A percentile compares a stretch with the other conserved stretches of the same genome.
phyloP scores from a whole-genome alignment of 2,888 invertebrate genomes.

The Agrotis segetum region DNA sequence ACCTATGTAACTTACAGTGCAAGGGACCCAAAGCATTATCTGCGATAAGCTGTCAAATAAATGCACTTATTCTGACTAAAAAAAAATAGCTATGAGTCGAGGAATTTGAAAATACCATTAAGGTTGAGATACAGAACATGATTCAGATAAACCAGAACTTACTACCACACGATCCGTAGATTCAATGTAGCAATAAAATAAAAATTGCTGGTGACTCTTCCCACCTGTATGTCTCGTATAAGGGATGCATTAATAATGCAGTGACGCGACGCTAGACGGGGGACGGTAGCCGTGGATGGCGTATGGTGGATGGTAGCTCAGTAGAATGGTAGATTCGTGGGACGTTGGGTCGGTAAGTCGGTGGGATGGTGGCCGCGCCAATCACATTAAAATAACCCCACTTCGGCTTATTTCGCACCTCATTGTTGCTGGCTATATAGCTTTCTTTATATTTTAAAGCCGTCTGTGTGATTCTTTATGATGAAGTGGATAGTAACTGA shows the following conservation, averaged over 20 bases:
- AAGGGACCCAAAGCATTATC: too few species aligned
- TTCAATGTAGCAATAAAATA: neutral
- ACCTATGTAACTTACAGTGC: too few species aligned
- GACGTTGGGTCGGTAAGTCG: conserved; percentile 45
- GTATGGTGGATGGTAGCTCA: conserved; percentile 54
- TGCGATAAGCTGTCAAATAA: too few species aligned
- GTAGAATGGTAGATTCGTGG: conserved; percentile 7
- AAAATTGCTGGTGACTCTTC: conserved; percentile 15
- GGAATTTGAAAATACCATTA: too few species aligned
- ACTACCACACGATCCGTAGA: neutral
- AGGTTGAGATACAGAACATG: too few species aligned
- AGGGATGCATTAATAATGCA: conserved; percentile 88
- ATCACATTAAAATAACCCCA: conserved; percentile 88
- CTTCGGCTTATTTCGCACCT: conserved; percentile 61
- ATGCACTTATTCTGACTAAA: too few species aligned
- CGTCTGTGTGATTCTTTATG: conserved; percentile 1
- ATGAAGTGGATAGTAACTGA: conserved; percentile 7
- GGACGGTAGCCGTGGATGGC: conserved; percentile 62
- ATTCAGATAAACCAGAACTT: too few species aligned
- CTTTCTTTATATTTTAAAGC: conserved; percentile 16
- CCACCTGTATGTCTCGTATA: conserved; percentile 67
- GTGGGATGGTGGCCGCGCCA: conserved; percentile 71
- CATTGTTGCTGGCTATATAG: conserved; percentile 59
- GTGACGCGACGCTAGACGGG: conserved; percentile 79
- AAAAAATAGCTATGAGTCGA: too few species aligned